phyloP scores from a whole-genome alignment of 2,888 invertebrate genomes.

The Isotomurus palustris region DNA sequence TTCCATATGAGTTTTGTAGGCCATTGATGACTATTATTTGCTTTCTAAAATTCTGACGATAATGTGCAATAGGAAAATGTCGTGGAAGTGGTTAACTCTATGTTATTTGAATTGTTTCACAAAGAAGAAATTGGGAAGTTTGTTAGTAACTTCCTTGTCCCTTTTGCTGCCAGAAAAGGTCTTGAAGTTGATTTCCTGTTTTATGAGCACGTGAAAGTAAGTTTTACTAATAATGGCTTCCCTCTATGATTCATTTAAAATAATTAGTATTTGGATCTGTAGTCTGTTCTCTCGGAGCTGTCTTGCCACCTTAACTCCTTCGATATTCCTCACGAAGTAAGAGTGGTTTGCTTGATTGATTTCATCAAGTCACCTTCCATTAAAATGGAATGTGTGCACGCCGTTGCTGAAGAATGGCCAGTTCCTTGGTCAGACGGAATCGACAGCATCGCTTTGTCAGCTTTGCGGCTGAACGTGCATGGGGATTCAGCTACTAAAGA shows the following conservation, averaged over 20 bases:
- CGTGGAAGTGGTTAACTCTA: constrained; percentile 36
- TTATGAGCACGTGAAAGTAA: constrained; percentile 37
- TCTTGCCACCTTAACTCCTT: constrained; percentile 29
- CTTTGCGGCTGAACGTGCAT: constrained; percentile 12
- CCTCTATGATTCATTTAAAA: neutral
- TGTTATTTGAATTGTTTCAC: constrained; percentile 36
- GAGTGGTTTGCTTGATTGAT: constrained; percentile 32
- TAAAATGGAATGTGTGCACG: constrained; percentile 21
- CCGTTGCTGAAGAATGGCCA: constrained; percentile 40
- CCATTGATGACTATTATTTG: neutral
- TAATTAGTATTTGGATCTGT: constrained; percentile 5
- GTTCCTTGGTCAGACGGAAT: constrained; percentile 41
- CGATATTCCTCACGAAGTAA: constrained; percentile 43
- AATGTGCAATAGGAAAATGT: constrained; percentile 28
- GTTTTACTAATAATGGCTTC: neutral
- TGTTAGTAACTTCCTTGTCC: constrained; percentile 32
- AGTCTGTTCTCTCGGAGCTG: constrained; percentile 34
- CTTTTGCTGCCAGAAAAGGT: constrained; percentile 37
- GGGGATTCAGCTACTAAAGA: constrained; percentile 8
- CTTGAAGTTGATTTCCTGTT: constrained; percentile 31
- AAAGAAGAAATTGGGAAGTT: constrained; percentile 38
- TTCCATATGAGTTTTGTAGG: no score
- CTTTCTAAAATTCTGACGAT: neutral
- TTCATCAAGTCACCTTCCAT: constrained; percentile 17
- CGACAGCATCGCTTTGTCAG: constrained; percentile 24